Evolutionary conservation across 2,797 vertebrate genomes (phyloP), one percentile per base, ranked within the genome.

Genomic region (Garrulus glandarius): DNA sequence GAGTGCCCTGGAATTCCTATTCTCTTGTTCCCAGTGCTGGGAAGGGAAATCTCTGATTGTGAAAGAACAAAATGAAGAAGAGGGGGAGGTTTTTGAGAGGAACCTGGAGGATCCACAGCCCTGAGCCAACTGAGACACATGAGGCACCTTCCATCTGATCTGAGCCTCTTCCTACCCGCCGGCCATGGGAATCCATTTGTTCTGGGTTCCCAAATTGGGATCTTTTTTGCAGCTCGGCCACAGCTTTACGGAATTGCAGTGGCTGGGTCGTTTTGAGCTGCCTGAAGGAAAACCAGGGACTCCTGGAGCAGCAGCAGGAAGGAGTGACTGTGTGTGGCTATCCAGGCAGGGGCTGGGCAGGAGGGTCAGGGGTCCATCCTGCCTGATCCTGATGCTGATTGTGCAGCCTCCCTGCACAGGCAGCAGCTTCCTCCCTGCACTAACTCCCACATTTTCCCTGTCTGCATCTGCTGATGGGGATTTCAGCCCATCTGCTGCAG

Each of bases 51-150:
- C 2, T 3, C 60, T 61, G 75, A 26, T 43, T 1, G 1, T 44
- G 52, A 79, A 67, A 63, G 79, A 44, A n/a, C 11, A 24, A 32
- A 72, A 39, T 52, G 37, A 84, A 49, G 50, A 30, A 57, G 37
- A 43, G 36, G 39, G 14, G 61, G 50, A 82, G 30, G n/a, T 60
- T 72, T 30, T 11, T 10, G 36, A n/a, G 50, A 84, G 44, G 67
- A n/a, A 47, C 55, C 63, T 85, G 83, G 71, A 87, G 71, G 82
- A 89, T 85, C 55, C 84, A n/a, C 23, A 65, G 81, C 70, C 63
- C 70, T 3, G 49, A 92, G 74, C 37, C 3, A 0, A 44, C 1
- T 0, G 1, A 49, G 88, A 8, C 60, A 72, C 87, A 69, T 2
- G 4, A 32, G 55, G 44, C 5, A 1, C 64, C 34, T 87, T 77